Conservation (phyloP, 2,797 vertebrate species). For the Sebastes diploproa region DNA sequence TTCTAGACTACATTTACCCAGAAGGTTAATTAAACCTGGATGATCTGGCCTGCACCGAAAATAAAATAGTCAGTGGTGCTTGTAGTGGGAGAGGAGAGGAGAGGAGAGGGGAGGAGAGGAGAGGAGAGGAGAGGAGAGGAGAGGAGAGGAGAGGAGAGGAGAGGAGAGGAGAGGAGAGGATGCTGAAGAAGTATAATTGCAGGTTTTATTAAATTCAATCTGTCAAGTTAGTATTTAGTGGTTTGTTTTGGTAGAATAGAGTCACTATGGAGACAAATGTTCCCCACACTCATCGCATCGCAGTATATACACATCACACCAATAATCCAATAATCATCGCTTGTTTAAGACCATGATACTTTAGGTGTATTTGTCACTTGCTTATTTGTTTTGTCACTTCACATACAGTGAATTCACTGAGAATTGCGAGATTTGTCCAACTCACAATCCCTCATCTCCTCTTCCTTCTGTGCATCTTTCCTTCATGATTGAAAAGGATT, state of each 20-base stretch:
- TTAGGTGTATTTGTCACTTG: background rate
- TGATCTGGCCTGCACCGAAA: conserved; percentile 34
- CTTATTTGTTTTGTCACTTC: conserved; percentile 17
- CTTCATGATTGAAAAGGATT: background rate
- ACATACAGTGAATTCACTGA: background rate
- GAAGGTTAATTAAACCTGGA: conserved; percentile 52
- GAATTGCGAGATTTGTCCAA: background rate
- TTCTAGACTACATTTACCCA: conserved; percentile 55
- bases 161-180: background rate
- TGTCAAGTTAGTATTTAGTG: background rate
- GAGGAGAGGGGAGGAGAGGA: background rate
- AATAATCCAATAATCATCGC: conserved; percentile 12
- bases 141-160: background rate
- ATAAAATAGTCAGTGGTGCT: background rate
- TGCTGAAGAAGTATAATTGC: background rate
- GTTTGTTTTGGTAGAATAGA: background rate
- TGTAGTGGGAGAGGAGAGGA: background rate
- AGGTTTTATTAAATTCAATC: conserved; percentile 10
- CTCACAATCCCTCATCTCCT: background rate
- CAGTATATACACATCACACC: background rate
- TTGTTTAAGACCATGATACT: background rate
- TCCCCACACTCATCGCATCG: background rate
- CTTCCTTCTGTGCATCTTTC: background rate
- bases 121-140: background rate
- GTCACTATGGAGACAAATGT: background rate